phyloP scores from a whole-genome alignment of 1,140 invertebrate genomes.

The Heliconius hermathena region DNA sequence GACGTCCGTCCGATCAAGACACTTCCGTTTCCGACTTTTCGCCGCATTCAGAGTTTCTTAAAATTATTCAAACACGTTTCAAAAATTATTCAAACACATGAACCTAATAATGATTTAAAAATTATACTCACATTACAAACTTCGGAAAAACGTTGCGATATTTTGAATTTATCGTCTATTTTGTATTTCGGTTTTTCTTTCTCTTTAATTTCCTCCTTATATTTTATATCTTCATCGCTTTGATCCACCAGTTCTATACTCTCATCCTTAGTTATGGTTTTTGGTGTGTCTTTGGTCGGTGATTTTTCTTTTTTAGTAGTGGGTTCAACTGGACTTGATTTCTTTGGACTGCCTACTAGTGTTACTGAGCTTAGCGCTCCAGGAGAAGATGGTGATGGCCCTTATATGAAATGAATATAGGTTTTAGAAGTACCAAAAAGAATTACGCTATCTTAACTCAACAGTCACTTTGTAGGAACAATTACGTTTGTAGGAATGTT shows the following conservation, averaged over 20 bases:
- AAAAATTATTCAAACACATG: background rate
- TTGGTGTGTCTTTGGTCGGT: constrained; percentile 57
- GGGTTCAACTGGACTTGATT: constrained; percentile 57
- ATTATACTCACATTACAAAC: constrained; percentile 48
- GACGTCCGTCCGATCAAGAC: too few relatives aligned
- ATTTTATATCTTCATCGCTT: constrained; percentile 72
- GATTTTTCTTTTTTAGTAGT: constrained; percentile 45
- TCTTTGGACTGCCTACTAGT: constrained; percentile 83
- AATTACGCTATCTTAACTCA: too few relatives aligned
- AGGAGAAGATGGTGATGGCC: constrained; percentile 84
- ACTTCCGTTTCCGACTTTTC: too few relatives aligned
- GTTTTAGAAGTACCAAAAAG: background rate
- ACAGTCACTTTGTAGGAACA: too few relatives aligned
- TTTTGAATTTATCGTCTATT: constrained; percentile 71
- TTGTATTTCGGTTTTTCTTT: constrained; percentile 68
- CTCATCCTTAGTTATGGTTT: constrained; percentile 66
- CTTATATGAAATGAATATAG: constrained; percentile 37
- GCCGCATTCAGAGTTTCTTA: too few relatives aligned
- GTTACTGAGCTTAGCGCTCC: constrained; percentile 88
- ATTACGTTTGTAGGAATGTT: too few relatives aligned
- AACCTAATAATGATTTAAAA: background rate
- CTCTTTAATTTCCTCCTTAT: constrained; percentile 63
- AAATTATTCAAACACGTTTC: background rate
- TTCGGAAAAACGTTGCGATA: constrained; percentile 74
- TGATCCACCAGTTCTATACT: constrained; percentile 75